A percentile compares a stretch with the other conserved stretches of the same genome.
These are phyloP conservation scores for Smutsia temminckii DNA, from an alignment of 2,797 vertebrate species.

Conservation along the genomic window DNA sequence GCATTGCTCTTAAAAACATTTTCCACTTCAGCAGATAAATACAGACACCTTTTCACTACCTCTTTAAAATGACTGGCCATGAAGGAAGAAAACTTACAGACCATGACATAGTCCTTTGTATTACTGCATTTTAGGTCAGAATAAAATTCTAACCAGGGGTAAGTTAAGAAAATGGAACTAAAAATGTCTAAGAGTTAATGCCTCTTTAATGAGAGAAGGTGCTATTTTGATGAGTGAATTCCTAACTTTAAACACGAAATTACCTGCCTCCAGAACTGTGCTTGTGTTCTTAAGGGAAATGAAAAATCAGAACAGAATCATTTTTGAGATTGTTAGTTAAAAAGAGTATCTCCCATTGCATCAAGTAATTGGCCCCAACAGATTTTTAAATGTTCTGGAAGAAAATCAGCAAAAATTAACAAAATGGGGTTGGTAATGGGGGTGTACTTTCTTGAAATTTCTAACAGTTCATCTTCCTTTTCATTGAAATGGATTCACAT, in stretches of 20 bases:
- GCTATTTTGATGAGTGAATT: background rate
- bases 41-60: background rate
- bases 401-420: constrained; percentile 37
- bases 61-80: background rate
- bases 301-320: background rate
- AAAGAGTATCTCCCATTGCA: background rate
- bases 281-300: background rate
- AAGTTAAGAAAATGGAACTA: background rate
- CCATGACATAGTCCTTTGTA: background rate
- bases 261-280: background rate
- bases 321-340: background rate
- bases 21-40: background rate
- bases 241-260: background rate
- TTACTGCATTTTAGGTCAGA: background rate
- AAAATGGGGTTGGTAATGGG: background rate
- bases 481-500: background rate
- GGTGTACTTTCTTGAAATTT: background rate
- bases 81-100: background rate
- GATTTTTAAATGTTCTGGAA: background rate
- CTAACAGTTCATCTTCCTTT: background rate
- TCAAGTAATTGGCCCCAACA: background rate
- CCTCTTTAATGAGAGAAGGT: background rate
- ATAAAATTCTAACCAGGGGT: background rate
- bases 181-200: background rate
- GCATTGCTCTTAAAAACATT: background rate